Percentiles rank a stretch among this genome's conserved stretches.
These are phyloP conservation scores for Alentia gelatinosa DNA, from an alignment of 2,888 invertebrate species.

Conservation along the genomic window DNA sequence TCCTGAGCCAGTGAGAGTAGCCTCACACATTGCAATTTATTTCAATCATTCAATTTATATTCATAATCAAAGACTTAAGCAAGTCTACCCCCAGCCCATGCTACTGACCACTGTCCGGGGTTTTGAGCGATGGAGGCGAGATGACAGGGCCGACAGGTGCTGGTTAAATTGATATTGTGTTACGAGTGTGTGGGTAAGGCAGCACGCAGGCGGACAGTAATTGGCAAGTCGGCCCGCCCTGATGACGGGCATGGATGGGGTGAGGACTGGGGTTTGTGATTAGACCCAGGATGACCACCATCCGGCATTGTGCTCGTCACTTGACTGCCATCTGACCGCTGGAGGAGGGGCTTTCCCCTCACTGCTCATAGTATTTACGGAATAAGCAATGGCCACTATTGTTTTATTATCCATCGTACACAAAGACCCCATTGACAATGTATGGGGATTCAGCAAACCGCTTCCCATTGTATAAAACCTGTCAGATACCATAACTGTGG, in stretches of 20 bases:
- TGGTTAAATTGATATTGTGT: slow-evolving; percentile 53
- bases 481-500: too few species aligned
- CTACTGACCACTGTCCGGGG: neutral
- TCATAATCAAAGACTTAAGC: too few species aligned
- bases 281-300: slow-evolving; percentile 11
- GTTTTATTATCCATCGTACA: too few species aligned
- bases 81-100: too few species aligned
- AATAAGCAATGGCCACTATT: neutral
- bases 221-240: neutral
- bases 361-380: neutral
- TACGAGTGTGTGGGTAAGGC: slow-evolving; percentile 47
- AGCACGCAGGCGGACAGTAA: neutral
- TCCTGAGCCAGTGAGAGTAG: too few species aligned
- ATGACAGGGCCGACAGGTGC: slow-evolving; percentile 38
- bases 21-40: too few species aligned
- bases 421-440: too few species aligned
- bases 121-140: neutral
- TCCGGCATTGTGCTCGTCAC: neutral
- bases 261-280: neutral
- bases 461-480: too few species aligned
- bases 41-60: too few species aligned
- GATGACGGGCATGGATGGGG: neutral
- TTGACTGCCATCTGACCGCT: neutral
- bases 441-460: too few species aligned
- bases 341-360: neutral